A percentile compares a stretch with the other conserved stretches of the same genome.
Conservation (phyloP, 2,113 vertebrate genomes). For the Blennius ocellaris region DNA sequence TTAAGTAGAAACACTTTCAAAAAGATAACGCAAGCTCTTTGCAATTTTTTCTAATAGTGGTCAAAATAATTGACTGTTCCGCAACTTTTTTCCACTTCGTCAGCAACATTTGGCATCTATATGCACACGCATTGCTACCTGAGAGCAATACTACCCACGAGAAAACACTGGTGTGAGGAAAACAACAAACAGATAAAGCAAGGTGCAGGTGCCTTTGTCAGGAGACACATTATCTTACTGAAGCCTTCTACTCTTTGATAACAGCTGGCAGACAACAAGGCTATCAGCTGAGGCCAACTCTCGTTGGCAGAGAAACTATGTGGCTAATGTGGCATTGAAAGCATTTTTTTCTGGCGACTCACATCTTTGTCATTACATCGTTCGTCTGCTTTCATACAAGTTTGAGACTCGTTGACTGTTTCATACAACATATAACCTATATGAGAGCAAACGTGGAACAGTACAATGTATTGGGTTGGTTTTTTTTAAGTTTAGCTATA, state of each 20-base stretch:
- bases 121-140: slow-evolving; percentile 12
- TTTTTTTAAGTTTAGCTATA: no score
- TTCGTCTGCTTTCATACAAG: no score
- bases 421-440: no score
- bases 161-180: slow-evolving; percentile 15
- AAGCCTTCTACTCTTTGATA: slow-evolving; percentile 43
- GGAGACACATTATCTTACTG: slow-evolving; percentile 55
- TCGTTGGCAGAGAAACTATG: background rate
- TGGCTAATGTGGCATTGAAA: background rate
- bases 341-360: no score
- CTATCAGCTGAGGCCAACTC: background rate
- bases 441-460: no score
- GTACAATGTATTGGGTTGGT: no score
- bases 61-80: background rate
- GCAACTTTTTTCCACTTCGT: slow-evolving; percentile 38
- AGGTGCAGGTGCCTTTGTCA: slow-evolving; percentile 20
- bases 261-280: background rate
- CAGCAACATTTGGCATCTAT: slow-evolving; percentile 42
- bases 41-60: no score
- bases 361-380: no score
- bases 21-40: no score
- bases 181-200: slow-evolving; percentile 44
- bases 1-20: no score
- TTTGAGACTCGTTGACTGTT: no score
- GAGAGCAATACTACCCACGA: slow-evolving; percentile 11